Evolutionary conservation across 2,888 invertebrate species (phyloP), one percentile per base, ranked within the genome.

Genomic region (Gari tellinella): DNA sequence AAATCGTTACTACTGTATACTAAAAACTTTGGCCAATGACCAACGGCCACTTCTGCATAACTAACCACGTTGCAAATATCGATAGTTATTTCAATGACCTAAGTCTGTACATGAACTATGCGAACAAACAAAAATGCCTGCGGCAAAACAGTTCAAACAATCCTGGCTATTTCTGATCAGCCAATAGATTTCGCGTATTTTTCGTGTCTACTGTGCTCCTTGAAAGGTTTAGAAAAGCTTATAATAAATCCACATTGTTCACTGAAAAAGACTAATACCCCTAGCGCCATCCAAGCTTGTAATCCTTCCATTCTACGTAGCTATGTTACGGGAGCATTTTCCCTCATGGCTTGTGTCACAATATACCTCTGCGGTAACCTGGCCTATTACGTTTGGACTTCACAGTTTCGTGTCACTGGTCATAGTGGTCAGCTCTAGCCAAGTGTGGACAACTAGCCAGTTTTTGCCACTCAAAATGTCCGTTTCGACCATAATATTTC

Each of bases 21-120:
- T 61, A 68, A 53, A 56, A 55, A 37, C 55, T 51, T 46, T 46
- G 60, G 52, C 66, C 53, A 60, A 41, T 67, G 62, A 51, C 62
- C 68, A 68, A 41, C 49, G 62, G n/a, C 61, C 48, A 48, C 48
- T 48, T 21, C 48, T 48, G 21, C 48, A 19, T 48, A 21, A 17
- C 40, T 41, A 62, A 62, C 66, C 66, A 63, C 72, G 66, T 62
- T 52, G 56, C 58, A 60, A 65, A 72, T 62, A 66, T 72, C 72
- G 62, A 72, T 72, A 72, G 57, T 72, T 58, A 62, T 60, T 48
- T 25, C 45, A 57, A 72, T 72, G 72, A 72, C 66, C 72, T 57
- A 72, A 63, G 66, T 57, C 62, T 72, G 38, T 62, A 57, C 62
- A 72, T 62, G 72, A 67, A 66, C 25, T 66, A 72, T 57, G 57